These are phyloP conservation scores for Apodemus sylvaticus DNA, from an alignment of 2,113 vertebrate species.

Conservation along the genomic window DNA sequence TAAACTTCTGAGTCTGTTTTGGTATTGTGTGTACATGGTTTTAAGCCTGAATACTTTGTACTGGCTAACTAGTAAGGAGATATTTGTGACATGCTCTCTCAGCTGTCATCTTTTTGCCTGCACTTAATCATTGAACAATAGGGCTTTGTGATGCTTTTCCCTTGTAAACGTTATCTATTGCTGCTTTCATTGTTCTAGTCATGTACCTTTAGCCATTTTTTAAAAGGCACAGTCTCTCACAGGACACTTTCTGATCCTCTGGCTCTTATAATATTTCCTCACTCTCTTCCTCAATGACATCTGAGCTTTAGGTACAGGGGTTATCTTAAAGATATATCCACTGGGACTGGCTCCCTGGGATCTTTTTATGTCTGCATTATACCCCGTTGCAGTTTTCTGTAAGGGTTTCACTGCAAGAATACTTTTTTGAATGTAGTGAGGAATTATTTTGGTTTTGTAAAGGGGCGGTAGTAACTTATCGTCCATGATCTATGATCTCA, in stretches of 20 bases:
- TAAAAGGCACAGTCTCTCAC: not conserved
- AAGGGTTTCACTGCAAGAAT: not conserved
- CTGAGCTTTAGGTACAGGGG: rapidly evolving
- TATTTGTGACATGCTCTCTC: not conserved
- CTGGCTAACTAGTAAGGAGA: not conserved
- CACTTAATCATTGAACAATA: not conserved
- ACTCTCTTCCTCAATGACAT: not conserved
- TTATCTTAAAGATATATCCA: too few relatives aligned
- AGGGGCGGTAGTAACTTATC: not conserved
- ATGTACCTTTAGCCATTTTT: not conserved
- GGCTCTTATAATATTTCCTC: not conserved
- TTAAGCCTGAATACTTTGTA: not conserved
- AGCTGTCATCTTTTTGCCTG: not conserved
- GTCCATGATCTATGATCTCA: not conserved
- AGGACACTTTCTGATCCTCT: not conserved
- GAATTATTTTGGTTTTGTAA: not conserved
- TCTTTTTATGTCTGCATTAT: not conserved
- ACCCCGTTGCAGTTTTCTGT: not conserved
- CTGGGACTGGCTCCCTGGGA: rapidly evolving
- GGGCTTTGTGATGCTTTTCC: not conserved
- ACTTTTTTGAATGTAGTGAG: too few relatives aligned
- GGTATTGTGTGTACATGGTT: not conserved
- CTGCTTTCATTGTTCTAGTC: not conserved
- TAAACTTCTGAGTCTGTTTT: not conserved
- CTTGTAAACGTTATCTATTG: not conserved